A percentile compares a stretch with the other conserved stretches of the same genome.
Evolutionary conservation across 2,888 invertebrate species (phyloP).

Genomic region (Rhynchonema sp.): DNA sequence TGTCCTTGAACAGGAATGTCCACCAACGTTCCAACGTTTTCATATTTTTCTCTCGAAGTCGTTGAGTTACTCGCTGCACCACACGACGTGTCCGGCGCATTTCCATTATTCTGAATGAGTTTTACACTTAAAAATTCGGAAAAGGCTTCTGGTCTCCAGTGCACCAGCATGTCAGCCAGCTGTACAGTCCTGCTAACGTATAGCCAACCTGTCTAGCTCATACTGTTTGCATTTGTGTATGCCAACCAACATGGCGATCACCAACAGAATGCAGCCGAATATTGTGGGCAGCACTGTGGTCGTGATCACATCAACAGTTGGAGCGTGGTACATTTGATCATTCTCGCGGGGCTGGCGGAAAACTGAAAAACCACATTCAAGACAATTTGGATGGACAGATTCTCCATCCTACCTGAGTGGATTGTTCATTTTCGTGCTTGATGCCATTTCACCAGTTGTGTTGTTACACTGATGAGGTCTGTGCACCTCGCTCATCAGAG

Average conservation of each 20-base stretch:
- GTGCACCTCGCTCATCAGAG: no score
- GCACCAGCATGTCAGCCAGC: no score
- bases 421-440: no score
- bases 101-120: slow-evolving; percentile 22
- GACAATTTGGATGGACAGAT: no score
- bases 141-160: no score
- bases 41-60: slow-evolving; percentile 24
- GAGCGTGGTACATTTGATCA: background rate
- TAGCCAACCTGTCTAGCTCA: slow-evolving; percentile 26
- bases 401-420: no score
- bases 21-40: slow-evolving; percentile 21
- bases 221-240: slow-evolving; percentile 28
- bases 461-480: no score
- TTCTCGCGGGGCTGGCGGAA: background rate
- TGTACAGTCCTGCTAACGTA: no score
- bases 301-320: slow-evolving; percentile 13
- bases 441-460: no score
- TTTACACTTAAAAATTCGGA: no score
- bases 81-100: slow-evolving; percentile 24
- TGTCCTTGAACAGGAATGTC: background rate
- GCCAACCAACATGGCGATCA: slow-evolving; percentile 25
- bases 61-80: slow-evolving; percentile 22
- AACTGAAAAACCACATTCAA: no score
- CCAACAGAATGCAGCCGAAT: slow-evolving; percentile 24
- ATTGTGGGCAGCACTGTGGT: slow-evolving; percentile 26